A percentile compares a stretch with the other conserved stretches of the same genome.
Evolutionary conservation across 2,888 invertebrate species (phyloP).

Genomic region (Aleiodes testaceus): DNA sequence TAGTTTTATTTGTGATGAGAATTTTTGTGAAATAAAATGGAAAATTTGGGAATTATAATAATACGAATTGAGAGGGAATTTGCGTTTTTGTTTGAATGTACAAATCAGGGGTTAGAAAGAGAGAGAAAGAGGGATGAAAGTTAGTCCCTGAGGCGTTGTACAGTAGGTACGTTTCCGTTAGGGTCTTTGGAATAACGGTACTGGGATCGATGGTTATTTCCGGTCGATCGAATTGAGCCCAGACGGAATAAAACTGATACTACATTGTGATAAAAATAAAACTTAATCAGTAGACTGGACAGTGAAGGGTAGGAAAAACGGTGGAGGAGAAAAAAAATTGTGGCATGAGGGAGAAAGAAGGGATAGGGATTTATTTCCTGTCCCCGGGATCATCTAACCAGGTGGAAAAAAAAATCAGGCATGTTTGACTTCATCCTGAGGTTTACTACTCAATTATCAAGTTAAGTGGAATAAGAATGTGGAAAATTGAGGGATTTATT

Average conservation of each 20-base stretch:
- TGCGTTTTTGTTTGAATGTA: no score
- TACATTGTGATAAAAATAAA: constrained; percentile 33
- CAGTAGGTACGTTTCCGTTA: constrained; percentile 11
- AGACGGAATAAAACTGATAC: constrained; percentile 22
- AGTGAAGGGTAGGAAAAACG: neutral
- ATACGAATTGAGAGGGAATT: no score
- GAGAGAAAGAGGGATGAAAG: neutral
- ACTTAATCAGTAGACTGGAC: constrained; percentile 22
- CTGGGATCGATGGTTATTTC: constrained; percentile 32
- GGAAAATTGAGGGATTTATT: neutral
- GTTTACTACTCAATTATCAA: constrained; percentile 12
- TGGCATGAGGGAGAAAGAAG: neutral
- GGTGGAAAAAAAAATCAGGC: constrained; percentile 63
- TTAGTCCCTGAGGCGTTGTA: constrained; percentile 9
- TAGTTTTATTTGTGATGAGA: no score
- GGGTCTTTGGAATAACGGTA: constrained; percentile 17
- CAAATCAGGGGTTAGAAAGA: neutral
- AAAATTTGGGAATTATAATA: no score
- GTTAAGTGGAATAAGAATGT: constrained; percentile 38
- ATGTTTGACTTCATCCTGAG: constrained; percentile 56
- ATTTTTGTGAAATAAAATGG: no score
- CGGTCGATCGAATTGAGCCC: constrained; percentile 34
- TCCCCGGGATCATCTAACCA: constrained; percentile 66
- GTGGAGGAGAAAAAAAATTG: no score
- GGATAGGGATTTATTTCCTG: constrained; percentile 51